Conservation (phyloP, 2,888 invertebrate genomes). For the Sinotaia quadrata region DNA sequence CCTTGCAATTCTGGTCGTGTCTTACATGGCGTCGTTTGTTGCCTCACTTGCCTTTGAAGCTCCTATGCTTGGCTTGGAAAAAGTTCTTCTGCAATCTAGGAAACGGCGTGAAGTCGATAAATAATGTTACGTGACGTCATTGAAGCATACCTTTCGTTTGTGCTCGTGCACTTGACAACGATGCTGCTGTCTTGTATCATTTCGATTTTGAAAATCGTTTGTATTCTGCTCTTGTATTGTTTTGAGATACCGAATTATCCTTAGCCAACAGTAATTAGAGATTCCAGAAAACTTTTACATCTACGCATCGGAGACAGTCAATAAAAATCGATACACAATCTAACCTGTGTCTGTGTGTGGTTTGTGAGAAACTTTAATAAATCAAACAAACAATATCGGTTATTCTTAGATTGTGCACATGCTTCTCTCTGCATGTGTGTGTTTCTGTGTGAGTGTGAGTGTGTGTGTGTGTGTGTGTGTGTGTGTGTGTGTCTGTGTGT, state of each 20-base stretch:
- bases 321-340: not conserved
- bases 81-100: slow-evolving; percentile 6
- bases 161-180: not conserved
- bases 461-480: not conserved
- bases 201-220: too few relatives aligned
- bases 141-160: too few relatives aligned
- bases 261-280: not conserved
- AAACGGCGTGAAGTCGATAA: too few relatives aligned
- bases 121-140: too few relatives aligned
- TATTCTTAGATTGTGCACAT: not conserved
- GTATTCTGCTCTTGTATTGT: too few relatives aligned
- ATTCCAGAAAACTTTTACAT: too few relatives aligned
- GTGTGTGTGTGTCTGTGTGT: not conserved
- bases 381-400: not conserved
- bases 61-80: slow-evolving; percentile 32
- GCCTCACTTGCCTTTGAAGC: slow-evolving; percentile 33
- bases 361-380: too few relatives aligned
- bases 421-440: not conserved
- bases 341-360: too few relatives aligned
- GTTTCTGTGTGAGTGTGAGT: not conserved
- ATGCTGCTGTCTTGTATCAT: too few relatives aligned
- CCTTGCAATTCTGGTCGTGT: slow-evolving; percentile 14
- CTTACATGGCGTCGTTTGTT: slow-evolving; percentile 20
- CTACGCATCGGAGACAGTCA: too few relatives aligned
- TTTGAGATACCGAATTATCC: not conserved